These are phyloP conservation scores for Orchesella flavescens DNA, from an alignment of 2,888 invertebrate species.

Conservation along the genomic window DNA sequence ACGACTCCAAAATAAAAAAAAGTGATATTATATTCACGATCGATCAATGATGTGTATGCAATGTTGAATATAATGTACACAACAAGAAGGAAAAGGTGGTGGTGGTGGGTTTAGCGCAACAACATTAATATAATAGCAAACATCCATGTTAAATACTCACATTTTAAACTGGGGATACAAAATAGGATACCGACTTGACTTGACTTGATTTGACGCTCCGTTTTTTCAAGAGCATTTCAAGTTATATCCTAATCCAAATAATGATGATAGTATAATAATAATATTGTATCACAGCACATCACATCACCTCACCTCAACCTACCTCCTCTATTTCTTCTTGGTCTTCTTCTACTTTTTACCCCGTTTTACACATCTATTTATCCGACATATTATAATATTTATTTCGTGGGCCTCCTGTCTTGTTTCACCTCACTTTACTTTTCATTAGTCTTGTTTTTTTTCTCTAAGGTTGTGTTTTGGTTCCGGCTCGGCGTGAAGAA, in stretches of 20 bases:
- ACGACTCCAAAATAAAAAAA: too few species aligned
- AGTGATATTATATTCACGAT: too few species aligned
- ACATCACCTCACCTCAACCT: background rate
- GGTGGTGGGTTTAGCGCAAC: background rate
- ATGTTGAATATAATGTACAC: background rate
- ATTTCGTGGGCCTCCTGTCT: conserved; percentile 47
- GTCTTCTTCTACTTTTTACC: background rate
- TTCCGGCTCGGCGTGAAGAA: conserved; percentile 44
- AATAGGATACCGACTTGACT: background rate
- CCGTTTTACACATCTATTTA: background rate
- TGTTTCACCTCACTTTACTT: conserved; percentile 27
- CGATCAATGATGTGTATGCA: background rate
- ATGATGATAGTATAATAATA: conserved; percentile 30
- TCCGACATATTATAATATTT: background rate
- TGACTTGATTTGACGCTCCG: background rate
- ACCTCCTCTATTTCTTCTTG: too few species aligned
- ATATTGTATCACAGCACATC: conserved; percentile 19
- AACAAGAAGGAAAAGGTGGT: too few species aligned
- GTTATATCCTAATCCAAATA: background rate
- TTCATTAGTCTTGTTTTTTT: conserved; percentile 35
- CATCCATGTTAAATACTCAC: background rate
- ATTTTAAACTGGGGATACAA: background rate
- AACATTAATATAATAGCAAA: background rate
- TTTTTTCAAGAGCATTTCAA: conserved; percentile 26
- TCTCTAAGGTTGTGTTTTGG: conserved; percentile 22